A percentile compares a stretch with the other conserved stretches of the same genome.
These are phyloP conservation scores for Rhamnusium bicolor DNA, from an alignment of 2,888 invertebrate species.

Conservation along the genomic window DNA sequence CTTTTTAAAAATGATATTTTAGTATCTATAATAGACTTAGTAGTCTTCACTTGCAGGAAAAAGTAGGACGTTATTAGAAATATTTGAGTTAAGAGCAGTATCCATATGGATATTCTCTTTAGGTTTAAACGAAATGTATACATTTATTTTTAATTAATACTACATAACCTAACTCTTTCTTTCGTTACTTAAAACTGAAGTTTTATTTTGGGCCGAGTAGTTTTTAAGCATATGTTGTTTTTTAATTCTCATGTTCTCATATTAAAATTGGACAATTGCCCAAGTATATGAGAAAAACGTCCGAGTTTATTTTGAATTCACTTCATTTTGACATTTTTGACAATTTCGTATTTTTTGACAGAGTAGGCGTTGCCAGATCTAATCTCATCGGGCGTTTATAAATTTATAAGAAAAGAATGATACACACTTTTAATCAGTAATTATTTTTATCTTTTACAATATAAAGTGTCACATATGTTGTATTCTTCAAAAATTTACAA, in stretches of 20 bases:
- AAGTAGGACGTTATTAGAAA: constrained; percentile 66
- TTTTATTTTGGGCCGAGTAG: constrained; percentile 21
- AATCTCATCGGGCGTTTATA: neutral
- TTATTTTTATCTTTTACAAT: no score
- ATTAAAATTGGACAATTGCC: constrained; percentile 24
- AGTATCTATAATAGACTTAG: constrained; percentile 33
- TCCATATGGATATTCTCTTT: constrained; percentile 66
- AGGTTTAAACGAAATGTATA: constrained; percentile 62
- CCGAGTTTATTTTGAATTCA: constrained; percentile 37
- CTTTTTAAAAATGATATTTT: constrained; percentile 50
- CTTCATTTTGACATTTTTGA: constrained; percentile 22
- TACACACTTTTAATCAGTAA: no score
- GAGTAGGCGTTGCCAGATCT: neutral
- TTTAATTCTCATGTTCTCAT: constrained; percentile 33
- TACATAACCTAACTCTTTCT: constrained; percentile 59
- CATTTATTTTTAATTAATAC: constrained; percentile 58
- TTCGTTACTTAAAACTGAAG: constrained; percentile 4
- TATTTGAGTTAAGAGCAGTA: constrained; percentile 66
- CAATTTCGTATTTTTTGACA: constrained; percentile 8
- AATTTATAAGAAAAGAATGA: no score
- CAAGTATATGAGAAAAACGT: constrained; percentile 21
- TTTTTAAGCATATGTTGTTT: neutral
- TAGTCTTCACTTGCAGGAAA: constrained; percentile 59
- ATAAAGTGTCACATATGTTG: no score
- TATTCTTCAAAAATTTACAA: no score